Evolutionary conservation across 2,888 invertebrate genomes (phyloP).

Genomic region (Agrotis puta): DNA sequence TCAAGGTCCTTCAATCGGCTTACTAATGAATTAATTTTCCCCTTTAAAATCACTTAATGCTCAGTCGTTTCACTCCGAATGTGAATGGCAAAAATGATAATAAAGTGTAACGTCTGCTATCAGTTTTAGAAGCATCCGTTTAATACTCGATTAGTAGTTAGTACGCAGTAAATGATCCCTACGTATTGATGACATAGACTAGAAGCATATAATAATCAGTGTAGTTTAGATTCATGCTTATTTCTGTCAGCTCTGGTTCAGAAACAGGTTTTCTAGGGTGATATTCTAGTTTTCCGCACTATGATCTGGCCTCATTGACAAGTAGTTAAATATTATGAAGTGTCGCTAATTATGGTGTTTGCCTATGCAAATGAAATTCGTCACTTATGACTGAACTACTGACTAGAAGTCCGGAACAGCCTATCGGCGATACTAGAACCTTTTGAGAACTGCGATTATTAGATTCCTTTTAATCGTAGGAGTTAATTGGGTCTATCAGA

Average conservation of each 20-base stretch:
- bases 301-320: neutral
- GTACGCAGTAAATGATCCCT: constrained; percentile 58
- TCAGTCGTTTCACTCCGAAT: neutral
- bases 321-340: constrained; percentile 5
- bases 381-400: neutral
- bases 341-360: neutral
- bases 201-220: constrained; percentile 18
- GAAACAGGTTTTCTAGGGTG: neutral
- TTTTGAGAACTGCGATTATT: neutral
- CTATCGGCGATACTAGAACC: too few species aligned
- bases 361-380: neutral
- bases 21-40: neutral
- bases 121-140: constrained; percentile 50
- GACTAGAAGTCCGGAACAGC: neutral
- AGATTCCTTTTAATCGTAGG: too few species aligned
- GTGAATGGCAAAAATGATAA: neutral
- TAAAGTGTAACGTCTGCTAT: neutral
- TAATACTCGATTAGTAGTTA: constrained; percentile 55
- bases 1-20: neutral
- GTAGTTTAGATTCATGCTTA: constrained; percentile 27
- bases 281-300: constrained; percentile 4
- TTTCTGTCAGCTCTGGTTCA: constrained; percentile 16
- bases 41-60: neutral
- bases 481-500: too few species aligned
- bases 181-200: constrained; percentile 49